Evolutionary conservation across 2,113 vertebrate species (phyloP).

Genomic region (Heloderma charlesbogerti): DNA sequence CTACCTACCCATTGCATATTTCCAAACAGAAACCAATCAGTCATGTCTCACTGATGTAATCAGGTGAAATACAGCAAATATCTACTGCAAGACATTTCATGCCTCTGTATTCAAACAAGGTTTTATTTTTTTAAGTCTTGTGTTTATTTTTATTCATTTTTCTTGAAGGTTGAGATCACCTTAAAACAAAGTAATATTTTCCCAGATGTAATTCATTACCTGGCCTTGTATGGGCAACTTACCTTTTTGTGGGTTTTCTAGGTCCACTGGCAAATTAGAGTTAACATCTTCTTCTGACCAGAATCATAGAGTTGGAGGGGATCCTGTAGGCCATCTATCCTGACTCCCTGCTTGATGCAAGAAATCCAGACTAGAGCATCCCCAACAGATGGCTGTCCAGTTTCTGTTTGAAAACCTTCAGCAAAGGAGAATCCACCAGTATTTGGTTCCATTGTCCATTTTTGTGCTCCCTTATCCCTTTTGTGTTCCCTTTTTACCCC

Average conservation of each 20-base stretch:
- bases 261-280: not conserved
- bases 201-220: not conserved
- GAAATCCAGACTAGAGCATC: too few relatives aligned
- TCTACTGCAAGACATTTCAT: not conserved
- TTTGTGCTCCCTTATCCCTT: too few relatives aligned
- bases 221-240: not conserved
- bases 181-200: not conserved
- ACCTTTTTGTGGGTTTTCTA: not conserved
- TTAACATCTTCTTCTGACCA: not conserved
- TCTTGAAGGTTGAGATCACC: not conserved
- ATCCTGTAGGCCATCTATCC: too few relatives aligned
- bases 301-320: not conserved
- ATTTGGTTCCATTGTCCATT: too few relatives aligned
- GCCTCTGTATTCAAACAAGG: not conserved
- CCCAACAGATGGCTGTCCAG: too few relatives aligned
- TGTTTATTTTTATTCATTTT: conserved; percentile 8
- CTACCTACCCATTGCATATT: conserved; percentile 12
- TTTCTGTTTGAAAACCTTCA: too few relatives aligned
- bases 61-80: not conserved
- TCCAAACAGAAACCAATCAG: conserved; percentile 31
- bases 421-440: too few relatives aligned
- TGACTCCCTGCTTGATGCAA: too few relatives aligned
- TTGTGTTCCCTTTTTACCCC: too few relatives aligned
- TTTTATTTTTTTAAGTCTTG: not conserved
- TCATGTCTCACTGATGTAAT: conserved; percentile 13